These are phyloP conservation scores for Chironex yamaguchii DNA, from an alignment of 30 jellyfish, hydroid and myxozoan species.

Conservation along the genomic window DNA sequence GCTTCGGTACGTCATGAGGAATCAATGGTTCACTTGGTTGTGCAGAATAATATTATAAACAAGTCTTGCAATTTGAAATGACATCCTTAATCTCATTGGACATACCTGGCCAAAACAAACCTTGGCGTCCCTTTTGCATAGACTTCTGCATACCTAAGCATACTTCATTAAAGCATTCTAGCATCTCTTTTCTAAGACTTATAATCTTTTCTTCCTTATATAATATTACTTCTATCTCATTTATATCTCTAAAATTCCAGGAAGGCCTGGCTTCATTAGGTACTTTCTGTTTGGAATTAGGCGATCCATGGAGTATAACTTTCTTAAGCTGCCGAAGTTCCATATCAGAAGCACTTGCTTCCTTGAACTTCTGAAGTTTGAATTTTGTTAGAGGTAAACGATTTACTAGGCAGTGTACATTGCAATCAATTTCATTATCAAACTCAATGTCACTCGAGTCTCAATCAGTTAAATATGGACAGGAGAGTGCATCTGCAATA, in stretches of 20 bases:
- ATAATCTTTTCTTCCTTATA: neutral
- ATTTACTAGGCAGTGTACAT: neutral
- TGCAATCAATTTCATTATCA: conserved; percentile 28
- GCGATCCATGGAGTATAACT: conserved; percentile 22
- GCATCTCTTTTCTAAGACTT: conserved; percentile 12
- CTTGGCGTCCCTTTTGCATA: conserved; percentile 22
- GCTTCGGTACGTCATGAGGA: conserved; percentile 33
- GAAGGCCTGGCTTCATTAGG: neutral
- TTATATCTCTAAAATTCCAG: conserved; percentile 18
- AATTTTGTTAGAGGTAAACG: neutral
- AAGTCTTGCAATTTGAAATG: neutral
- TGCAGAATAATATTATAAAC: conserved; percentile 1
- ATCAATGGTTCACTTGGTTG: conserved; percentile 22
- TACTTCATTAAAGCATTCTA: conserved; percentile 2
- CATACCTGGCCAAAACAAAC: conserved; percentile 32
- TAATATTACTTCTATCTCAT: conserved; percentile 18
- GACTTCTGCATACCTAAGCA: conserved; percentile 12
- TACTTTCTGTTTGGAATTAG: conserved; percentile 16
- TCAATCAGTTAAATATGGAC: conserved; percentile 3
- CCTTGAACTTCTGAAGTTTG: conserved; percentile 9
- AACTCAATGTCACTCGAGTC: conserved; percentile 15
- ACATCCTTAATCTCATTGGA: conserved; percentile 19
- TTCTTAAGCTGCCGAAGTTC: conserved; percentile 12
- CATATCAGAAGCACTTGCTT: conserved; percentile 13
- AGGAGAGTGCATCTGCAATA: conserved; percentile 23